A percentile compares a stretch with the other conserved stretches of the same genome.
Evolutionary conservation across 2,888 invertebrate genomes (phyloP).

Genomic region (Limnephilus lunatus): DNA sequence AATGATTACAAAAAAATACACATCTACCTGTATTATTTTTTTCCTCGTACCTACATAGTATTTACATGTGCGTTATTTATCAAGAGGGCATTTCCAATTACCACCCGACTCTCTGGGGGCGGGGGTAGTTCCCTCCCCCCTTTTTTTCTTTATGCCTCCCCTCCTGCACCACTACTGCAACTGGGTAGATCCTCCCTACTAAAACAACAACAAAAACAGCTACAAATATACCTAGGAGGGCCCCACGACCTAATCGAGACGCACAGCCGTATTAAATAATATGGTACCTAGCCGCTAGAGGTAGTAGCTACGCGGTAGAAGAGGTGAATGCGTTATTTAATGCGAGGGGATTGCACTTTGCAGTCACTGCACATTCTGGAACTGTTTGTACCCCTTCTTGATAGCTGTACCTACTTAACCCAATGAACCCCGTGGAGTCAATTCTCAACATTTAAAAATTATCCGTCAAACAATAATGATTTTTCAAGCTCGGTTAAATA

Average conservation of each 20-base stretch:
- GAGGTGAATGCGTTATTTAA: constrained; percentile 29
- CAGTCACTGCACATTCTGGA: constrained; percentile 41
- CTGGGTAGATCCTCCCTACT: not conserved
- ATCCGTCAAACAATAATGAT: too few relatives aligned
- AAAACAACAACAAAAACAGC: not conserved
- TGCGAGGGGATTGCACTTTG: constrained; percentile 14
- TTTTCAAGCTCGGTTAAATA: too few relatives aligned
- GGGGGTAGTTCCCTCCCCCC: not conserved
- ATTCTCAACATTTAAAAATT: not conserved
- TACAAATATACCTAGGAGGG: not conserved
- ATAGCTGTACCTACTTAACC: constrained; percentile 22
- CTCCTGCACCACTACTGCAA: not conserved
- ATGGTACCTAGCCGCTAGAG: not conserved
- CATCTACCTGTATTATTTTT: not conserved
- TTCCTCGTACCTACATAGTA: constrained; percentile 4
- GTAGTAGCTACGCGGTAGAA: not conserved
- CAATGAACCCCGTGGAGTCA: not conserved
- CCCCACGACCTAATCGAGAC: constrained; percentile 33
- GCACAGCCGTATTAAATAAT: constrained; percentile 11
- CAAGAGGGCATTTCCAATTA: constrained; percentile 37
- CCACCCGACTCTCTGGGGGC: constrained; percentile 30
- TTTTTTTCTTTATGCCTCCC: not conserved
- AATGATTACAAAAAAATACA: not conserved
- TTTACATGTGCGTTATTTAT: constrained; percentile 38
- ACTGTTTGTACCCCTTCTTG: not conserved